Evolutionary conservation across 2,113 vertebrate genomes (phyloP).

Genomic region (Cettia cetti): DNA sequence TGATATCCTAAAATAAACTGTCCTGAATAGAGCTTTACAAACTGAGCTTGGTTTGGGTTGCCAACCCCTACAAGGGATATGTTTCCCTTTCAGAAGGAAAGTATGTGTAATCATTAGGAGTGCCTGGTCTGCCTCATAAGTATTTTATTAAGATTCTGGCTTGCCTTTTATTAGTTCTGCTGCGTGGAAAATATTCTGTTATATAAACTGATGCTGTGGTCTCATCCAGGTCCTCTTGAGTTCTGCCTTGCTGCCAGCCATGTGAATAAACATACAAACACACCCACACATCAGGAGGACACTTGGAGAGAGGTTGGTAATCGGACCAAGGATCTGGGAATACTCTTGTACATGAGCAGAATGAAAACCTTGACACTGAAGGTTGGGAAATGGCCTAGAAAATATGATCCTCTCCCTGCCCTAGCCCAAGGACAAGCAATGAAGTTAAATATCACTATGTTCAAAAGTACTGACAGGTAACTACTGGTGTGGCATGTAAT

Average conservation of each 20-base stretch:
- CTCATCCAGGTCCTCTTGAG: neutral
- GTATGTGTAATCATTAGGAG: constrained; percentile 36
- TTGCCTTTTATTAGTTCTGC: constrained; percentile 38
- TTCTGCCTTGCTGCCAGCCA: neutral
- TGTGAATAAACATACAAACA: neutral
- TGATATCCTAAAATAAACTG: constrained; percentile 44
- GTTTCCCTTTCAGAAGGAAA: constrained; percentile 18
- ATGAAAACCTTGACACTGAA: neutral
- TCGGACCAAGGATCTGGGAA: neutral
- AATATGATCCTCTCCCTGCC: neutral
- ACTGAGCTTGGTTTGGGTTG: neutral
- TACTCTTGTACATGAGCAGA: neutral
- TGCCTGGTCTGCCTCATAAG: constrained; percentile 19
- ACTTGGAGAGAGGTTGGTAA: neutral
- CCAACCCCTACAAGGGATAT: neutral
- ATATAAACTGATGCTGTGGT: neutral
- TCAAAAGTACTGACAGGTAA: neutral
- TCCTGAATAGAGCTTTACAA: neutral
- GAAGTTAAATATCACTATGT: neutral
- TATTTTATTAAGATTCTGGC: constrained; percentile 47
- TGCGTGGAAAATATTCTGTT: constrained; percentile 45
- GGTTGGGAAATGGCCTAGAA: neutral
- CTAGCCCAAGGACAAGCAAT: neutral
- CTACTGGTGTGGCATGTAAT: neutral
- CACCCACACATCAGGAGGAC: neutral